Evolutionary conservation across 2,888 invertebrate species (phyloP).

Genomic region (Antheraea yamamai): DNA sequence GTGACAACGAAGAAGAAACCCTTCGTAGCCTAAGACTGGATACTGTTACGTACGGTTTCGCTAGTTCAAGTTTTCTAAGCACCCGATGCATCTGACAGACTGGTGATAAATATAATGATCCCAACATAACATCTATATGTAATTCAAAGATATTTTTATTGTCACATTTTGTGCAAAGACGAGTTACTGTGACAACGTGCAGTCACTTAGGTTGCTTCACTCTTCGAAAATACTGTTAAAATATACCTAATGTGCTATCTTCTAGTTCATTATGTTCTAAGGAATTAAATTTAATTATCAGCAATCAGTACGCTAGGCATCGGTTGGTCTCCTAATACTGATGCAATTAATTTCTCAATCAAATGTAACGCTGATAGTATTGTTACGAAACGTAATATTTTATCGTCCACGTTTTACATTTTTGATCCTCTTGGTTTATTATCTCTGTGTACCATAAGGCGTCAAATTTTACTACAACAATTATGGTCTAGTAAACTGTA

Average conservation of each 20-base stretch:
- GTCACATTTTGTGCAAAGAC: background rate
- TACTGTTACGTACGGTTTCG: background rate
- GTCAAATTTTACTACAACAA: no score
- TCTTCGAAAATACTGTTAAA: background rate
- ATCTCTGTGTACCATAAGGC: no score
- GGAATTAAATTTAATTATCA: background rate
- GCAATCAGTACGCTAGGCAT: no score
- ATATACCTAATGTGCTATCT: background rate
- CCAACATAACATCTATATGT: background rate
- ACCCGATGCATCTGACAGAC: background rate
- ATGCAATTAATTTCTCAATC: background rate
- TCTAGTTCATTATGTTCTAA: background rate
- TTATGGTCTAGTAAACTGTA: no score
- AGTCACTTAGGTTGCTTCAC: background rate
- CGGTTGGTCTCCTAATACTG: no score
- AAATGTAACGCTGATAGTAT: background rate
- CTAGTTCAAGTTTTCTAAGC: background rate
- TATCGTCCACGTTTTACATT: background rate
- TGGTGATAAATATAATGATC: background rate
- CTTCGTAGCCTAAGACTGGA: background rate
- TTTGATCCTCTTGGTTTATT: background rate
- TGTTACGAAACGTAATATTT: no score
- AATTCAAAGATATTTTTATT: background rate
- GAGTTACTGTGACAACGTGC: no score
- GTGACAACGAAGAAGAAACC: background rate